phyloP scores from a whole-genome alignment of 2,113 vertebrate species.

The Neodon shergylaensis region DNA sequence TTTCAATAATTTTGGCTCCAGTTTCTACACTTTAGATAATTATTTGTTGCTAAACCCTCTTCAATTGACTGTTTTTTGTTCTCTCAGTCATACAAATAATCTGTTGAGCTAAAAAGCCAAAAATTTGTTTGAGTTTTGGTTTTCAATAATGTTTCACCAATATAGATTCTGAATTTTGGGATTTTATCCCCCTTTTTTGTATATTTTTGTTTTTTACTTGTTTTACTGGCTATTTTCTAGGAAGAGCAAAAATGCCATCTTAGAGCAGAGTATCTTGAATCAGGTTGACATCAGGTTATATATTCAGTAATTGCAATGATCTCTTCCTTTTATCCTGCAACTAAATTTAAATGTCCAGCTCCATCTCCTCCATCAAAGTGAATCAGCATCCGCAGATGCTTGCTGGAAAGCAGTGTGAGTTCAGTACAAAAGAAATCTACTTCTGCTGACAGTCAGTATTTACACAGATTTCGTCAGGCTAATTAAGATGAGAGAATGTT shows the following conservation, averaged over 20 bases:
- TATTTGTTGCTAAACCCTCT: neutral
- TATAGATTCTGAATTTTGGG: neutral
- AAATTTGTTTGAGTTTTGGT: neutral
- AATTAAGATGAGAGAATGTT: conserved; percentile 44
- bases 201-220: neutral
- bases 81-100: neutral
- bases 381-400: neutral
- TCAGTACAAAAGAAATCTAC: neutral
- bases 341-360: neutral
- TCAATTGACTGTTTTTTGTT: neutral
- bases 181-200: neutral
- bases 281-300: neutral
- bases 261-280: neutral
- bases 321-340: neutral
- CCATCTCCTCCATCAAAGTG: neutral
- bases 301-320: neutral
- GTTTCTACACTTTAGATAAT: neutral
- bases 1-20: neutral
- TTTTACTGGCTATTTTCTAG: neutral
- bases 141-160: neutral
- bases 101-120: neutral
- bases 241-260: neutral
- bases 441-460: neutral
- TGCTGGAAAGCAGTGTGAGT: conserved; percentile 14
- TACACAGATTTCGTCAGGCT: neutral